Conservation (phyloP, 2,888 invertebrate genomes). For the Micropterix aruncella region DNA sequence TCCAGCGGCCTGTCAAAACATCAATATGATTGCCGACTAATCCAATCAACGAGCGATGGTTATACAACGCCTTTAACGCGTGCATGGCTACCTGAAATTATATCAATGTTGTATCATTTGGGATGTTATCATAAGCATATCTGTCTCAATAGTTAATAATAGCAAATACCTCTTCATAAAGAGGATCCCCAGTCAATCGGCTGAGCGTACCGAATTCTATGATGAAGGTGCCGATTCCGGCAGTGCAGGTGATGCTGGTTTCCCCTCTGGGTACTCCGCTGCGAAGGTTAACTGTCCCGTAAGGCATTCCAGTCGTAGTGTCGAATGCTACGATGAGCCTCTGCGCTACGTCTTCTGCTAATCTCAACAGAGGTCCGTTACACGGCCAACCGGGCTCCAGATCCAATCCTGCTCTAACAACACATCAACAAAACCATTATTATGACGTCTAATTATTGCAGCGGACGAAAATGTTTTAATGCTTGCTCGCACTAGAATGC, state of each 20-base stretch:
- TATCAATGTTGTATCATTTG: too few relatives aligned
- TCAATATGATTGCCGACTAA: constrained; percentile 96
- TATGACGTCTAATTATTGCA: too few relatives aligned
- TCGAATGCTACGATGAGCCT: constrained; percentile 83
- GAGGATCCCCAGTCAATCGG: constrained; percentile 81
- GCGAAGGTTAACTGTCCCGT: constrained; percentile 88
- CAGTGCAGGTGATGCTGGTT: constrained; percentile 94
- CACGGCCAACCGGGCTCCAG: constrained; percentile 96
- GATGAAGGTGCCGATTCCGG: constrained; percentile 94
- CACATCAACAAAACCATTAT: too few relatives aligned
- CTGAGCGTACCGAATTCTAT: constrained; percentile 93
- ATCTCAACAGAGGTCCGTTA: constrained; percentile 77
- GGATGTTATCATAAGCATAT: too few relatives aligned
- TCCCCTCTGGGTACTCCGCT: constrained; percentile 89
- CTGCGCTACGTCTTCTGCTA: constrained; percentile 92
- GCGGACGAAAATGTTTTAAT: too few relatives aligned
- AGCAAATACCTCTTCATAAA: constrained; percentile 71
- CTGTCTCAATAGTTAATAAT: too few relatives aligned
- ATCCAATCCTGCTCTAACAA: constrained; percentile 59
- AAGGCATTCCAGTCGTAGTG: constrained; percentile 91
- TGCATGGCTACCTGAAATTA: constrained; percentile 66
- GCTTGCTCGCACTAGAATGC: too few relatives aligned
- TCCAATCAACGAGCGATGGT: constrained; percentile 73
- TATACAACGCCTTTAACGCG: constrained; percentile 80
- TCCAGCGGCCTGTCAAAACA: constrained; percentile 90